Percentiles rank a stretch among this genome's conserved stretches.
These are phyloP conservation scores for Turritopsis dohrnii DNA, from an alignment of 30 jellyfish, hydroid and myxozoan genomes.

Conservation along the genomic window DNA sequence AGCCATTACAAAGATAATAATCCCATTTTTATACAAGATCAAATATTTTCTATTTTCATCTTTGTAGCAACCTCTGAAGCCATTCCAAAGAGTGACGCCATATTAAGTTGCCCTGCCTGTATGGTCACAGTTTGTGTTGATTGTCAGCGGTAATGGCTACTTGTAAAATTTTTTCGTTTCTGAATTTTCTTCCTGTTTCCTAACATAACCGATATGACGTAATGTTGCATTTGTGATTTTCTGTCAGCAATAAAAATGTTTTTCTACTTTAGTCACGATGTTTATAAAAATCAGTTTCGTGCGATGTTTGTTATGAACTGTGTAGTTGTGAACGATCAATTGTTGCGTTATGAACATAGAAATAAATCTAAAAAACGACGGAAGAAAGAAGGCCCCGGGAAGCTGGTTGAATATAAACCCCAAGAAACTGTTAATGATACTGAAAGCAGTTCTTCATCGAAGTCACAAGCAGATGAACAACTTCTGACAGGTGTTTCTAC, in stretches of 20 bases:
- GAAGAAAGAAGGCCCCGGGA: slow-evolving; percentile 50
- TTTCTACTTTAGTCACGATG: slow-evolving; percentile 59
- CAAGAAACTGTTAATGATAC: slow-evolving; percentile 16
- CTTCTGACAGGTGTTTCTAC: neutral
- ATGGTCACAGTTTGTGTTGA: slow-evolving; percentile 86
- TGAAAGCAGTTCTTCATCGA: neutral
- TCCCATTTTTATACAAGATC: no score
- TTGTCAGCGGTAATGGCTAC: slow-evolving; percentile 69
- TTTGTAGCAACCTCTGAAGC: neutral
- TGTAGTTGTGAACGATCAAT: slow-evolving; percentile 47
- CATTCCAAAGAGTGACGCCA: slow-evolving; percentile 73
- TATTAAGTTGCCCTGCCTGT: slow-evolving; percentile 93
- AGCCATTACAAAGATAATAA: no score
- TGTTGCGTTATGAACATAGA: slow-evolving; percentile 55
- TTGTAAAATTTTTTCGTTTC: neutral
- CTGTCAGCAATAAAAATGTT: neutral
- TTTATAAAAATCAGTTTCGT: slow-evolving; percentile 81
- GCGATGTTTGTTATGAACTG: slow-evolving; percentile 97
- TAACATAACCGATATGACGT: neutral
- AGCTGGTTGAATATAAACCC: slow-evolving; percentile 29
- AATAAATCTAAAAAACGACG: slow-evolving; percentile 45
- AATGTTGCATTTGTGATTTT: neutral
- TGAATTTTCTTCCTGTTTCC: neutral
- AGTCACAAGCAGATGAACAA: neutral
- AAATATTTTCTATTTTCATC: no score